Percentiles rank a stretch among this genome's conserved stretches.
phyloP scores from a whole-genome alignment of 2,113 vertebrate species.

The Caranx ignobilis region DNA sequence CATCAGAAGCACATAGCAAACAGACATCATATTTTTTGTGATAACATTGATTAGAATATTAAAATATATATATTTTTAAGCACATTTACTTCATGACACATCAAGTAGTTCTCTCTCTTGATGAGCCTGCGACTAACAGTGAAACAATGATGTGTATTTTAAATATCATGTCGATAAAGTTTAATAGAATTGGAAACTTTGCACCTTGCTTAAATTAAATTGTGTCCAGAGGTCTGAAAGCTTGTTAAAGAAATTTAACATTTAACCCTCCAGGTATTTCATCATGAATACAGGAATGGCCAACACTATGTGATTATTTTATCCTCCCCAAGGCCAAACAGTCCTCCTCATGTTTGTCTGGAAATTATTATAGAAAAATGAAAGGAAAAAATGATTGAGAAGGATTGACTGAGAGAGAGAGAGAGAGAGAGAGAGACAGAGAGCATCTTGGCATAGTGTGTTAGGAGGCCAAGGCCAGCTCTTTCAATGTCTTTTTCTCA shows the following conservation, averaged over 20 bases:
- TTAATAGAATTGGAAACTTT: conserved; percentile 8
- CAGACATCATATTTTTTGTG: not conserved
- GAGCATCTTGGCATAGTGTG: not conserved
- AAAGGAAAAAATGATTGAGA: no score
- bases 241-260: not conserved
- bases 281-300: not conserved
- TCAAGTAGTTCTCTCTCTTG: not conserved
- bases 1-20: not conserved
- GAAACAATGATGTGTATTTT: conserved; percentile 3
- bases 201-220: not conserved
- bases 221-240: not conserved
- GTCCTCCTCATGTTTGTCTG: no score
- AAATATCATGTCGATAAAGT: conserved; percentile 2
- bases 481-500: not conserved
- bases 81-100: not conserved
- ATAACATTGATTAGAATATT: not conserved
- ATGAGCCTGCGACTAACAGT: not conserved
- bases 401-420: not conserved
- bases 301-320: not conserved
- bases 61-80: not conserved
- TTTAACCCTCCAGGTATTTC: not conserved
- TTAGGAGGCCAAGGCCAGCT: not conserved
- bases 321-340: not conserved
- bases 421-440: not conserved
- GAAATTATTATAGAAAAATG: no score